Base-by-base conservation (phyloP, 30 jellyfish, hydroid and myxozoan genomes). In the Aurelia coerulea region DNA sequence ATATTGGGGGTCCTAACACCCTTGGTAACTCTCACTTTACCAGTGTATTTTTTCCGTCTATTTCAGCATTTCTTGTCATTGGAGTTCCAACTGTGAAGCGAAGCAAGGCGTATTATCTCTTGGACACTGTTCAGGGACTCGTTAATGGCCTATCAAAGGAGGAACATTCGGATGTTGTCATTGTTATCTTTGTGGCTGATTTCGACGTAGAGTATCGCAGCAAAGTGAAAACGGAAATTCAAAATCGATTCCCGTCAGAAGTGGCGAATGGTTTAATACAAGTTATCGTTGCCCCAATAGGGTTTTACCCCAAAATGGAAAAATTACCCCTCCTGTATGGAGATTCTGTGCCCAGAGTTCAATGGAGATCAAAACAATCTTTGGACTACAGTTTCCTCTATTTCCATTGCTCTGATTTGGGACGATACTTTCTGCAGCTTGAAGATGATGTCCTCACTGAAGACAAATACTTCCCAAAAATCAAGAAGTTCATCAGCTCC, bases 381-480 rank as follows among this genome's bases (percentile, higher is more conserved):
- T 88, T 95, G 56, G 99, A 95, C 65, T 95, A 95, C 70, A 84
- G 98, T 12, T 95, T 84, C 70, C 56, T 95, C 31, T 95, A 89
- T 76, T 89, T 65, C 51, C 93, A 90, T 73, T 78, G 95, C 54
- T 79, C 97, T 34, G 90, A 81, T 65, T 62, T 74, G 18, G 97
- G 98, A 65, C 77, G 75, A 16, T 95, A 84, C 70, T 95, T 77
- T 54, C 23, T 95, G n/a, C 99, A 95, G 83, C 95, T 95, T 3
- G 99, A 95, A 79, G 99, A 95, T 75, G 99, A 95, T 78, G 97
- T 95, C n/a, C 54, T 85, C 37, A 71, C 97, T 1, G 97, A 89
- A 64, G 75, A 60, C 18, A 88, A 81, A 49, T 95, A 75, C 65
- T 76, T 89, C 13, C 78, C 75, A 1, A 78, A 83, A 49, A 95